phyloP scores from a whole-genome alignment of 1,140 invertebrate genomes.

The Scaptomyza pallida region DNA sequence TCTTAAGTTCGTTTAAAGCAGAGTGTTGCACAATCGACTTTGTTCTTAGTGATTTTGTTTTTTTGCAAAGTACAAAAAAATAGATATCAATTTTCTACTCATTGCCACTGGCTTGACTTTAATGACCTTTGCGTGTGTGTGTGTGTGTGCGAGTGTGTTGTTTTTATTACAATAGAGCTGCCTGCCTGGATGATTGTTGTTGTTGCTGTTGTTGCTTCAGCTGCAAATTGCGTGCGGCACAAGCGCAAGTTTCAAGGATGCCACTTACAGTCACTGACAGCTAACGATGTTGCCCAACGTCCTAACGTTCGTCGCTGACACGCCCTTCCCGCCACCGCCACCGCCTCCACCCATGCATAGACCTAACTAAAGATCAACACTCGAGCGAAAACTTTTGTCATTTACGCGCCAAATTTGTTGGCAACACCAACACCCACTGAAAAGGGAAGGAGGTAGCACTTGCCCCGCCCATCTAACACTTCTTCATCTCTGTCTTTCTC shows the following conservation, averaged over 20 bases:
- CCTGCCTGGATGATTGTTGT: not conserved
- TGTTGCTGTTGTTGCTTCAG: constrained; percentile 37
- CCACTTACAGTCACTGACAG: constrained; percentile 70
- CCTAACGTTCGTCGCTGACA: constrained; percentile 44
- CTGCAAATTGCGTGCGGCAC: constrained; percentile 72
- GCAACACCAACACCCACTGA: constrained; percentile 8
- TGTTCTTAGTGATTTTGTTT: not conserved
- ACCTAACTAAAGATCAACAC: constrained; percentile 77
- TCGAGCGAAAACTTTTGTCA: constrained; percentile 76
- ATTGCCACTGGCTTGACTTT: constrained; percentile 25
- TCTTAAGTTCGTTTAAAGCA: not conserved
- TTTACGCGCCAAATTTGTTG: constrained; percentile 73
- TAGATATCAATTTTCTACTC: constrained; percentile 33
- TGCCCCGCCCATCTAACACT: not conserved
- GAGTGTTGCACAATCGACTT: not conserved
- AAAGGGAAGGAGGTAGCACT: not conserved
- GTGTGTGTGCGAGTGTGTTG: not conserved
- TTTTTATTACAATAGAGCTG: constrained; percentile 18
- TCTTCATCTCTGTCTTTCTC: not conserved
- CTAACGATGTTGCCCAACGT: constrained; percentile 72
- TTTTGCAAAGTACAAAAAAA: not conserved
- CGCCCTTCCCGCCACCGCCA: not conserved
- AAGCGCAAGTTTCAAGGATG: constrained; percentile 75
- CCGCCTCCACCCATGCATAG: constrained; percentile 20
- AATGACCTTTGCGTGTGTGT: constrained; percentile 20